Base-by-base conservation (phyloP, 2,888 invertebrate species). In the Bellardia pandia region DNA sequence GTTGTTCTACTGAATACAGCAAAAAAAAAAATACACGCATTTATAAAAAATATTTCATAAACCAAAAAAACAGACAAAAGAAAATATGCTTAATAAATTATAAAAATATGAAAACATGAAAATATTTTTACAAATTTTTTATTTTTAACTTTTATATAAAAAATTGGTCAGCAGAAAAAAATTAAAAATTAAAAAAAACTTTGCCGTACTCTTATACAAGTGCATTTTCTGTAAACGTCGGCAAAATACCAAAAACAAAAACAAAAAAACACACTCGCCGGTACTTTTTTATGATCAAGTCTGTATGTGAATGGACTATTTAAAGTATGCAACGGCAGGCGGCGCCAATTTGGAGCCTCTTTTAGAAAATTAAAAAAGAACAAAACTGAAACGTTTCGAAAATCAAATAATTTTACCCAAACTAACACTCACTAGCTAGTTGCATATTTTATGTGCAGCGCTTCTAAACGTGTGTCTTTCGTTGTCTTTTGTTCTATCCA, bases 331-430 rank as follows among this genome's bases (percentile, higher is more conserved):
- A 88, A 66, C 87, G 87, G 60, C 88, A 88, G 86, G 85, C 88
- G 88, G 88, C 88, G 88, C 88, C 88, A 88, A 88, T 77, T 86
- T 88, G 88, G 86, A 88, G 88, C 88, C 84, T 71, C 71, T 80
- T 83, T 72, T 37, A 48, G 13, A 42, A 13, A 45, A 64, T 42
- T 11, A 30, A 16, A 42, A 68, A 42, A 1, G 13, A 66, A 23
- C 51, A 69, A 53, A 81, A 74, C 64, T 37, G 13, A 80, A 80
- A 72, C 80, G 53, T 80, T 60, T 72, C 64, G 23, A 71, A 72
- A 77, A 64, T 81, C 81, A 66, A 74, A 81, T 45, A 81, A 66
- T 74, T 74, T 77, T 71, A 23, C 53, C 83, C 69, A 86, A 80
- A 77, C 79, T 84, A 84, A 86, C 86, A 86, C 86, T 71, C 86